Base-by-base conservation (phyloP, 2,888 invertebrate genomes). In the Anagyrus pseudococci region DNA sequence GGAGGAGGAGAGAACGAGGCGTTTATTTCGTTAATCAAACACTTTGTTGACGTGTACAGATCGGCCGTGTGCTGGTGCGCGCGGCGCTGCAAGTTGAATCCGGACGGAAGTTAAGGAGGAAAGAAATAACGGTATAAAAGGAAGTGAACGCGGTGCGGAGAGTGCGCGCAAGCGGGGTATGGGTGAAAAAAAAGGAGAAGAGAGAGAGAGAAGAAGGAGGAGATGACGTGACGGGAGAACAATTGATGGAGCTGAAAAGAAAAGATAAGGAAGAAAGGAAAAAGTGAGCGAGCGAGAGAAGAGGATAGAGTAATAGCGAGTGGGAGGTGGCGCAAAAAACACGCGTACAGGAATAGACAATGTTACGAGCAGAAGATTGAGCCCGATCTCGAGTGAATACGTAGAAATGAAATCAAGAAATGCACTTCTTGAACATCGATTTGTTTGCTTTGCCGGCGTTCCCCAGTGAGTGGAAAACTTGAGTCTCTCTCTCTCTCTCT, bases 401-500 rank as follows among this genome's bases (percentile, higher is more conserved):
- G 64, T 52, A 58, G 47, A 65, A 69, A 70, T 70, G 71, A 73
- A 73, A 75, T 71, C 70, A 71, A 72, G 73, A 71, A 72, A 71
- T 69, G 71, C 71, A 71, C 71, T 75, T 68, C 71, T 75, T 68
- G 72, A 72, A 69, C 70, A 71, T 75, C 76, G 75, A 75, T 75
- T 75, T 76, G 74, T 75, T 76, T 75, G 74, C 70, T 67, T 68
- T 72, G 66, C 68, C 66, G 43, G 55, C 59, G 58, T 52, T 54
- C 48, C 53, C 58, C 57, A 53, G 57, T 23, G 46, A 57, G 64
- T 48, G 48, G 55, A 64, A 59, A 64, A 61, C 61, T 57, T 58
- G 19, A 43, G 56, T 13, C 23, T 52, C 52, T 55, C 58, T n/a
- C 58, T 19, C 58, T 58, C 61, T 46, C 46, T 66, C 62, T 62